A percentile compares a stretch with the other conserved stretches of the same genome.
These are phyloP conservation scores for Diachrysia chrysitis DNA, from an alignment of 2,888 invertebrate genomes.

Conservation along the genomic window DNA sequence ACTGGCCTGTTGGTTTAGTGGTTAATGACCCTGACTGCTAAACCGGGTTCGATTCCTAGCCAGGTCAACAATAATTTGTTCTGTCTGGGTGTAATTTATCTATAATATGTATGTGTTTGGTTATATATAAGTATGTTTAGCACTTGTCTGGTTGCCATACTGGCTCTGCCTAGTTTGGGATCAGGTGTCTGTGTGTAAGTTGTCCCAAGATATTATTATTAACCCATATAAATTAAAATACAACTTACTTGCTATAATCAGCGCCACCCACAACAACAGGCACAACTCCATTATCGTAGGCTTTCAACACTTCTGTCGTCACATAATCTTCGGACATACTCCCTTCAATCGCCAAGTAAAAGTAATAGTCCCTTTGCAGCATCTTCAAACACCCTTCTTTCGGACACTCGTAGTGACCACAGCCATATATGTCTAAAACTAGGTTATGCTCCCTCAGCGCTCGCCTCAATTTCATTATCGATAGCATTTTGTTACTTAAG, in stretches of 20 bases:
- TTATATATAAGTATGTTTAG: too few species aligned
- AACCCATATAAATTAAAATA: too few species aligned
- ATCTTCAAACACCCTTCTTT: constrained; percentile 62
- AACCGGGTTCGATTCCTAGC: too few species aligned
- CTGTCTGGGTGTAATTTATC: too few species aligned
- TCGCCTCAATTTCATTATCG: constrained; percentile 71
- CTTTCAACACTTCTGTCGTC: constrained; percentile 75
- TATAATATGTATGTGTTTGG: too few species aligned
- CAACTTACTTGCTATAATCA: constrained; percentile 87
- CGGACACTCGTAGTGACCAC: constrained; percentile 66
- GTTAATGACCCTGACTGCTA: too few species aligned
- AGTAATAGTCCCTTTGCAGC: constrained; percentile 75
- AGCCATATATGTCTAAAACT: constrained; percentile 86
- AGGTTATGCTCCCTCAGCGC: constrained; percentile 73
- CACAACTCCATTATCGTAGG: constrained; percentile 89
- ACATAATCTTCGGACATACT: constrained; percentile 76
- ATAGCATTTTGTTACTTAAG: constrained; percentile 46
- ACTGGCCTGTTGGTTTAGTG: too few species aligned
- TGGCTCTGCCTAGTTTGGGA: too few species aligned
- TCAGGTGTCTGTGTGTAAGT: too few species aligned
- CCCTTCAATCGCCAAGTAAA: constrained; percentile 76
- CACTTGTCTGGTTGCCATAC: too few species aligned
- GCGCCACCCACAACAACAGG: constrained; percentile 91
- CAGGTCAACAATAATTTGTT: too few species aligned
- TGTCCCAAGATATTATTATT: too few species aligned